Evolutionary conservation across 2,888 invertebrate species (phyloP).

Genomic region (Agonopterix arenella): DNA sequence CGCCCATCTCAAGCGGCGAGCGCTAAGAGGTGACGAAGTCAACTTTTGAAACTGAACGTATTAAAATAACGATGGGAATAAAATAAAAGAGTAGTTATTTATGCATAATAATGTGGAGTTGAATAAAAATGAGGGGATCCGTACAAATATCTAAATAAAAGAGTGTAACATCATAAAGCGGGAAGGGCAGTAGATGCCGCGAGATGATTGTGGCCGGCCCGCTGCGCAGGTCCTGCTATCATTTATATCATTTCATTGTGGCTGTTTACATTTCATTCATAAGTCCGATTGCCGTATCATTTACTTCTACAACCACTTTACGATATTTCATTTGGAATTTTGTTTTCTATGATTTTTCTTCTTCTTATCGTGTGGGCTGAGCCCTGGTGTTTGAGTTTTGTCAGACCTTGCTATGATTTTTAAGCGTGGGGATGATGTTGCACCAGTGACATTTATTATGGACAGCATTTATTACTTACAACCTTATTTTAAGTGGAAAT

Average conservation of each 20-base stretch:
- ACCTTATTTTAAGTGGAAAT: no score
- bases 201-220: conserved; percentile 49
- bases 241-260: conserved; percentile 72
- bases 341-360: no score
- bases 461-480: no score
- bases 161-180: conserved; percentile 60
- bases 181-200: conserved; percentile 20
- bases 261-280: conserved; percentile 72
- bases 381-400: no score
- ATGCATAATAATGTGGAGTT: conserved; percentile 67
- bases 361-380: no score
- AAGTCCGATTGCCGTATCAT: conserved; percentile 20
- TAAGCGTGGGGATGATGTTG: no score
- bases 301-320: no score
- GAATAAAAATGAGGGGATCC: conserved; percentile 68
- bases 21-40: conserved; percentile 61
- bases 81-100: conserved; percentile 69
- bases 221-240: conserved; percentile 45
- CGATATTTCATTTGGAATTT: no score
- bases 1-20: conserved; percentile 54
- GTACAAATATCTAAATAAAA: conserved; percentile 72
- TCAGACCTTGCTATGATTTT: no score
- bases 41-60: conserved; percentile 47
- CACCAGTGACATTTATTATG: no score
- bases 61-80: conserved; percentile 69